These are phyloP conservation scores for Epirrhoe alternata DNA, from an alignment of 2,888 invertebrate species.

Conservation along the genomic window DNA sequence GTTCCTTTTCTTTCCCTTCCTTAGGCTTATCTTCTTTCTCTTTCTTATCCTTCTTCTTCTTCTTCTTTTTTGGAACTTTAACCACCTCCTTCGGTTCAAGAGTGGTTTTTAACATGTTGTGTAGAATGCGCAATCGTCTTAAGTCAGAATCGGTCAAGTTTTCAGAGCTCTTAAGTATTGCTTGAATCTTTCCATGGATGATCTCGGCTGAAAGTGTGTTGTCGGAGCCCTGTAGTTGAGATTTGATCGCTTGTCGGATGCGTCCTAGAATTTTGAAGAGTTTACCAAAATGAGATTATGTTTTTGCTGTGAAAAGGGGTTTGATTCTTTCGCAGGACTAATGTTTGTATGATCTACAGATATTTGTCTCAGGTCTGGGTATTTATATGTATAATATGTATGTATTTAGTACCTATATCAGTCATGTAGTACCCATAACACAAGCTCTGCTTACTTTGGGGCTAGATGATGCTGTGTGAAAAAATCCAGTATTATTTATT, in stretches of 20 bases:
- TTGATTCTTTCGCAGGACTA: too few relatives aligned
- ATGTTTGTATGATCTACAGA: too few relatives aligned
- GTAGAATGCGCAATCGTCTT: conserved; percentile 69
- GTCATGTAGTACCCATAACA: too few relatives aligned
- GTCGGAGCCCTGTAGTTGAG: conserved; percentile 58
- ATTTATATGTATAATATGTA: too few relatives aligned
- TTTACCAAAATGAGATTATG: conserved; percentile 1
- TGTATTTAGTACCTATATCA: too few relatives aligned
- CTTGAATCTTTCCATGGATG: conserved; percentile 67
- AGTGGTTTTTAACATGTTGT: conserved; percentile 70
- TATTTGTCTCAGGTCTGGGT: too few relatives aligned
- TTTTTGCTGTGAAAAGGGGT: too few relatives aligned
- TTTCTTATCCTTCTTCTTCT: conserved; percentile 26
- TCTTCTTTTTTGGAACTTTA: conserved; percentile 41
- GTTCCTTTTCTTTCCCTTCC: conserved; percentile 41
- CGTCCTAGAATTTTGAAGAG: conserved; percentile 60
- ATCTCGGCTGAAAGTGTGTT: conserved; percentile 55
- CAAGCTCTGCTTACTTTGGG: too few relatives aligned
- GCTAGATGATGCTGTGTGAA: too few relatives aligned
- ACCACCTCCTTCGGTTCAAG: conserved; percentile 30
- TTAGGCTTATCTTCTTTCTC: conserved; percentile 23
- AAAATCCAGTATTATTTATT: too few relatives aligned
- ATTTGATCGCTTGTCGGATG: conserved; percentile 65
- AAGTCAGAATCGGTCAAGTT: conserved; percentile 63
- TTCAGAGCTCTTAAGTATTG: conserved; percentile 54